phyloP scores from a whole-genome alignment of 2,888 invertebrate genomes.

The Acleris cristana region DNA sequence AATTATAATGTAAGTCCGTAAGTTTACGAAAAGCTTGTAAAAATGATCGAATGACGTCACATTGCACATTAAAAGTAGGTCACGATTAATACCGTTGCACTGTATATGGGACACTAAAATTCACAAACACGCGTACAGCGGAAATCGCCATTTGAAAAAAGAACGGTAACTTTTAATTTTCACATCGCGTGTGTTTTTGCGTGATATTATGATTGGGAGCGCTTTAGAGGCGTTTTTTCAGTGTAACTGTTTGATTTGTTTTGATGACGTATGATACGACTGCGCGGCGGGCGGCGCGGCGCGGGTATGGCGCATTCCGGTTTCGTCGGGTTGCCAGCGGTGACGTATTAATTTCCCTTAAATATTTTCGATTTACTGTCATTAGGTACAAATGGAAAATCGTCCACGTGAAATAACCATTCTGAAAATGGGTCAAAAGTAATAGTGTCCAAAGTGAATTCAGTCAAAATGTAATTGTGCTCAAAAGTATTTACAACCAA shows the following conservation, averaged over 20 bases:
- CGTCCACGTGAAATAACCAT: too few species aligned
- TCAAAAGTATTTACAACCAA: too few species aligned
- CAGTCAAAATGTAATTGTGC: too few species aligned
- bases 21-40: conserved; percentile 32
- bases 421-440: too few species aligned
- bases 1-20: too few species aligned
- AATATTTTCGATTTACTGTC: too few species aligned
- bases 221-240: conserved; percentile 17
- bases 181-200: conserved; percentile 17
- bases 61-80: conserved; percentile 57
- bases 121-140: conserved; percentile 37
- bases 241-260: conserved; percentile 32
- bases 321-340: conserved; percentile 27
- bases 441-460: too few species aligned
- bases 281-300: conserved; percentile 31
- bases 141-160: conserved; percentile 32
- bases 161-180: conserved; percentile 26
- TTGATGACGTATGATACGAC: conserved; percentile 36
- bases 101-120: conserved; percentile 41
- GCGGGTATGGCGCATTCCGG: conserved; percentile 35
- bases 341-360: background rate
- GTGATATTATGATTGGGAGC: conserved; percentile 20
- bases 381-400: too few species aligned
- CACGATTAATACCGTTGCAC: conserved; percentile 52
- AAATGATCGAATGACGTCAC: conserved; percentile 57